Evolutionary conservation across 1,140 invertebrate species (phyloP).

Genomic region (Scaptomyza graminum): DNA sequence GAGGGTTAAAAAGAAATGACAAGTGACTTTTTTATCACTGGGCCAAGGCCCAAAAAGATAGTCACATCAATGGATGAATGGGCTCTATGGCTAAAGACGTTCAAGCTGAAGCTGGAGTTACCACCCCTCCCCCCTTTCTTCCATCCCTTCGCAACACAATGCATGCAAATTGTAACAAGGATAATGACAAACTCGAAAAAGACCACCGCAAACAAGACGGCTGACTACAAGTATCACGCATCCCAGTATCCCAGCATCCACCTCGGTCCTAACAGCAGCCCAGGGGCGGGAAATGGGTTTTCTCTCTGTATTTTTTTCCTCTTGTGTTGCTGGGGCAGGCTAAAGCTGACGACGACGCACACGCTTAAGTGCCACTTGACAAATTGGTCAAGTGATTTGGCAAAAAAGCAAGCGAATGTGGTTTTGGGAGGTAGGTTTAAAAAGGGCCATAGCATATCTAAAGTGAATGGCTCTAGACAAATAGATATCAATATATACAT

Average conservation of each 20-base stretch:
- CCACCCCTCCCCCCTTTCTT: not conserved
- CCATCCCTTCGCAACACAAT: constrained; percentile 54
- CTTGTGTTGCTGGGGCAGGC: not conserved
- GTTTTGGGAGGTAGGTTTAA: constrained; percentile 5
- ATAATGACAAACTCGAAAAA: constrained; percentile 78
- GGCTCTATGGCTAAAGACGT: constrained; percentile 26
- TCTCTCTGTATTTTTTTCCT: not conserved
- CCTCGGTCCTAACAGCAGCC: constrained; percentile 22
- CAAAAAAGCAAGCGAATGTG: constrained; percentile 53
- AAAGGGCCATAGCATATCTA: constrained; percentile 15
- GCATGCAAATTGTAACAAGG: constrained; percentile 78
- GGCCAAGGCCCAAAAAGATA: constrained; percentile 39
- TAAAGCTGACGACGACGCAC: constrained; percentile 37
- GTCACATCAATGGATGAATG: constrained; percentile 67
- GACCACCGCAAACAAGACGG: constrained; percentile 71
- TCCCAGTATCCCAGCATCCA: constrained; percentile 30
- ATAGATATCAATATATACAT: not conserved
- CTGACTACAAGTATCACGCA: constrained; percentile 43
- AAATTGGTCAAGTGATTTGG: constrained; percentile 82
- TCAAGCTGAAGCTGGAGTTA: not conserved
- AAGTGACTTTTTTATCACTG: constrained; percentile 77
- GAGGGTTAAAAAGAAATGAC: constrained; percentile 66
- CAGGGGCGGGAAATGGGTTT: not conserved
- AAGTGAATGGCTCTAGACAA: not conserved
- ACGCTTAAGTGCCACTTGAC: constrained; percentile 80